These are phyloP conservation scores for Hemithea aestivaria DNA, from an alignment of 2,888 invertebrate species.

Conservation along the genomic window DNA sequence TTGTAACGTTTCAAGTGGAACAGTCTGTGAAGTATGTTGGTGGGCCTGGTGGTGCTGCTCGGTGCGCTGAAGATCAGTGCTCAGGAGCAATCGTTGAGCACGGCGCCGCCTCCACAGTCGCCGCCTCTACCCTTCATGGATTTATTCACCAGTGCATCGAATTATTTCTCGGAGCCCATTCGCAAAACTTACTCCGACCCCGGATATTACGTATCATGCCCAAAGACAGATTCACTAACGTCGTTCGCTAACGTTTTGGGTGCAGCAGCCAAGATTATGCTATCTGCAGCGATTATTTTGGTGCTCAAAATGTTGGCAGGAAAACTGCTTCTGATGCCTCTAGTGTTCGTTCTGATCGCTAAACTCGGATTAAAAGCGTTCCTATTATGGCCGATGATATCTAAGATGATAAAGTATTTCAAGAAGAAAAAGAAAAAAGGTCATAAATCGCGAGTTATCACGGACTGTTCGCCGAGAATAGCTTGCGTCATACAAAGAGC, in stretches of 20 bases:
- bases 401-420: conserved; percentile 65
- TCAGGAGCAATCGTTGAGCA: conserved; percentile 60
- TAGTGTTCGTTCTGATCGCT: conserved; percentile 55
- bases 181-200: conserved; percentile 61
- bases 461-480: conserved; percentile 63
- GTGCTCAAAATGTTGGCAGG: conserved; percentile 62
- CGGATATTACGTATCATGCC: conserved; percentile 52
- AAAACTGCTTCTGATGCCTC: conserved; percentile 63
- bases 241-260: conserved; percentile 64
- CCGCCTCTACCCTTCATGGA: conserved; percentile 58
- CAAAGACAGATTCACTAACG: conserved; percentile 57
- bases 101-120: conserved; percentile 42
- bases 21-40: conserved; percentile 68
- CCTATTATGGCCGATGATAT: conserved; percentile 68
- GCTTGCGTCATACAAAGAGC: conserved; percentile 63
- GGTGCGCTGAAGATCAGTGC: conserved; percentile 44
- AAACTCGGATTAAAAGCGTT: conserved; percentile 66
- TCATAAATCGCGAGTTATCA: conserved; percentile 54
- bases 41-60: conserved; percentile 52
- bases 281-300: conserved; percentile 62
- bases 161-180: conserved; percentile 55
- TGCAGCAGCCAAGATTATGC: conserved; percentile 70
- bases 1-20: conserved; percentile 52
- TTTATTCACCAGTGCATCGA: conserved; percentile 60
- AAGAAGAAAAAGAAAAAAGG: conserved; percentile 67